Base-by-base conservation (phyloP, 2,797 vertebrate species). In the Caiman crocodilus region DNA sequence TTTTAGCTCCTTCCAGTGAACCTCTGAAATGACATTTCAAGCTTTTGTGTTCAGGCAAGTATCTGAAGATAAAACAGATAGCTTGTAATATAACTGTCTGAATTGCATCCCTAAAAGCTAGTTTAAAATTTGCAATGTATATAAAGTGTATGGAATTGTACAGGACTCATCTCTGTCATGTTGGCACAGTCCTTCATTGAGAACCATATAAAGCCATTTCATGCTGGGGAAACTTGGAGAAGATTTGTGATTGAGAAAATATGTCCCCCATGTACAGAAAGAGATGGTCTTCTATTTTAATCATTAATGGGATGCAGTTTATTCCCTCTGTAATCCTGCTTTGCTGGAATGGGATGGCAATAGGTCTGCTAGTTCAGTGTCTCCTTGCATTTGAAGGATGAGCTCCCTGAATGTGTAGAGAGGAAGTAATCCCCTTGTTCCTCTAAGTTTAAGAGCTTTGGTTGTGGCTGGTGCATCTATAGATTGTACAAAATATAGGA, bases 121-220 rank as follows among this genome's bases (percentile, higher is more conserved):
- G 7, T 83, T 88, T 55, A 58, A 11, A 67, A 67, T 7, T 63
- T 30, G 7, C 7, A 17, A 4, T 13, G 14, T 32, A 58, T 71
- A 76, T 75, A 50, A 63, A 21, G 16, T 13, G 11, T 32, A 4
- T 13, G 2, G 14, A 65, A 26, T 35, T 67, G 65, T 59, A 23
- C 28, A 67, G 42, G 23, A 2, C 1, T 0, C 1, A 87, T 5
- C 21, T 78, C 71, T 35, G n/a, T 2, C 10, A 79, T 57, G 15
- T 5, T 57, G 10, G 26, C 10, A 32, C 67, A 74, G 20, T 12
- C 10, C 21, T 57, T 2, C 10, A 65, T 17, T 9, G 16, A 50
- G 76, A 50, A n/a, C 18, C 18, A 26, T 10, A 3, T 73, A 17
- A 57, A 80, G 69, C 64, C 60, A 65, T 0, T 1, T 7, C 26